These are phyloP conservation scores for Bombus balteatus DNA, from an alignment of 1,140 invertebrate genomes.

Conservation along the genomic window DNA sequence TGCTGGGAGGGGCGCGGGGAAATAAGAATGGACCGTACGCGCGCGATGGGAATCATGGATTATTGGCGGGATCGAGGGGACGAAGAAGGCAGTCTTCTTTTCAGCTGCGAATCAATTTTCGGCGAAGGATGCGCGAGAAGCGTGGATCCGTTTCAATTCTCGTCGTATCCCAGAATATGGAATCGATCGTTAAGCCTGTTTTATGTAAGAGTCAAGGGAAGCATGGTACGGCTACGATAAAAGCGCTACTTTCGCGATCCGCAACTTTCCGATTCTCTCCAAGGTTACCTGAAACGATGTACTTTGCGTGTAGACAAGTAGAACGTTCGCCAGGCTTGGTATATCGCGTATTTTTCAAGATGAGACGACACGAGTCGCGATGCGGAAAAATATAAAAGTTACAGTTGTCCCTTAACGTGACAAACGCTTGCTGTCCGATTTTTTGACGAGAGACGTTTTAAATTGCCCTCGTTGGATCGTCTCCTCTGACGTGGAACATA, in stretches of 20 bases:
- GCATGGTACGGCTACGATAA: not conserved
- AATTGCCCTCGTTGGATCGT: conserved; percentile 14
- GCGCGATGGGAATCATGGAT: conserved; percentile 20
- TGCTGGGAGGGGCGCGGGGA: conserved; percentile 3
- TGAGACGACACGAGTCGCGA: not conserved
- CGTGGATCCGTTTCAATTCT: not conserved
- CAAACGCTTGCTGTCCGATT: not conserved
- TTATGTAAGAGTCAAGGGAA: too few species aligned
- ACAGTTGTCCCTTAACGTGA: not conserved
- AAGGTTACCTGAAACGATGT: not conserved
- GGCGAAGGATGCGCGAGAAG: not conserved
- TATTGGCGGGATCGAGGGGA: not conserved
- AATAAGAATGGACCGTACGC: conserved; percentile 39
- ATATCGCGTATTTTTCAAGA: not conserved
- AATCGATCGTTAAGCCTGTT: not conserved
- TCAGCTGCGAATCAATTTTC: conserved; percentile 13
- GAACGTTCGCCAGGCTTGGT: not conserved
- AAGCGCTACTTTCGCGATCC: not conserved
- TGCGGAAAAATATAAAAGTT: not conserved
- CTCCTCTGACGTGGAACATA: not conserved
- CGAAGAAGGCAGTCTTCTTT: not conserved
- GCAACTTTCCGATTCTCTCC: not conserved
- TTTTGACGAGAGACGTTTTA: not conserved
- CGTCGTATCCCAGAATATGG: not conserved
- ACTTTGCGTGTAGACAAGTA: not conserved